These are phyloP conservation scores for Scomber colias DNA, from an alignment of 2,113 vertebrate genomes.

Conservation along the genomic window DNA sequence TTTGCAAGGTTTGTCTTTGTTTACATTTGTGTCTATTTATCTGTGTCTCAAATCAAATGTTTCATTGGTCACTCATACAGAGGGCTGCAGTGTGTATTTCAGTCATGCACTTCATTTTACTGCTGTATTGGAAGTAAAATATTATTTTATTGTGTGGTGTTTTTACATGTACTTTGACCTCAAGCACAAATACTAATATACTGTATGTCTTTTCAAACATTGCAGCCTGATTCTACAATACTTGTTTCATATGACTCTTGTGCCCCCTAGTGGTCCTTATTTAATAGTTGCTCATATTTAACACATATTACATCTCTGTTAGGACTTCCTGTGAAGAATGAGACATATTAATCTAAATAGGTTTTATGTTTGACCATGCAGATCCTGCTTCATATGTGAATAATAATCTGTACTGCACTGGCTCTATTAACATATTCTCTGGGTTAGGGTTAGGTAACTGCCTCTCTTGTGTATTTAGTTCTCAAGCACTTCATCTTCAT, in stretches of 20 bases:
- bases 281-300: slow-evolving; percentile 8
- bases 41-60: background rate
- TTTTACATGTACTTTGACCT: slow-evolving; percentile 39
- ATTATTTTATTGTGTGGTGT: slow-evolving; percentile 9
- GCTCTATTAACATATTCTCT: background rate
- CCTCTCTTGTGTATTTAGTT: slow-evolving; percentile 8
- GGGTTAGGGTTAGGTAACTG: too few relatives aligned
- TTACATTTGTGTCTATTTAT: background rate
- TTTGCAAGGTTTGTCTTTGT: slow-evolving; percentile 69
- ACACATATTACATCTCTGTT: background rate
- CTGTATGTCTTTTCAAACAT: background rate
- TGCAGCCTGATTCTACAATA: background rate
- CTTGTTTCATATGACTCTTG: slow-evolving; percentile 43
- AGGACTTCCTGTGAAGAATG: too few relatives aligned
- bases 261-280: slow-evolving; percentile 78
- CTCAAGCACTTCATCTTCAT: slow-evolving; percentile 4
- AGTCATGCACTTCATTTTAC: background rate
- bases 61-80: background rate
- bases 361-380: background rate
- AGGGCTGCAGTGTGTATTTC: background rate
- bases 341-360: background rate
- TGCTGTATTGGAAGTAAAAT: background rate
- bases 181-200: slow-evolving; percentile 26
- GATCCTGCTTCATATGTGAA: background rate
- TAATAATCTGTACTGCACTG: background rate